A percentile compares a stretch with the other conserved stretches of the same genome.
phyloP scores from a whole-genome alignment of 2,888 invertebrate species.

The Athalia circularis region DNA sequence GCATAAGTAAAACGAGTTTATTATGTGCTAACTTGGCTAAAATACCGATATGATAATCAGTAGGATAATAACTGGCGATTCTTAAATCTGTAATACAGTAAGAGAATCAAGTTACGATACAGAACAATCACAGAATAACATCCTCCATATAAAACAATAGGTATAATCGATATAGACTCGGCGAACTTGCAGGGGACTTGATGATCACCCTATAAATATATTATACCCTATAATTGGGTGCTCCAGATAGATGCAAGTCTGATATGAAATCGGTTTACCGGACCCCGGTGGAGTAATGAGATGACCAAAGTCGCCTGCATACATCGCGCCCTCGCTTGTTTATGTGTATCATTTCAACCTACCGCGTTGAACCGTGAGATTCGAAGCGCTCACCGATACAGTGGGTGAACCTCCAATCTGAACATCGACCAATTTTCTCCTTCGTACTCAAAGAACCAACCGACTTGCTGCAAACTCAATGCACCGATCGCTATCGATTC shows the following conservation, averaged over 20 bases:
- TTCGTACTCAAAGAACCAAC: too few species aligned
- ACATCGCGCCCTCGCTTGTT: conserved; percentile 54
- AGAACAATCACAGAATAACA: not conserved
- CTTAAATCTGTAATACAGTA: not conserved
- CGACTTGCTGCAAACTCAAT: not conserved
- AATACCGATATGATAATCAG: not conserved
- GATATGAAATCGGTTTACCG: conserved; percentile 56
- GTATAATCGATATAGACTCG: conserved; percentile 4
- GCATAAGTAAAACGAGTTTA: too few species aligned
- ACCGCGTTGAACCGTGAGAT: conserved; percentile 46
- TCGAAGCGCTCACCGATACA: conserved; percentile 18
- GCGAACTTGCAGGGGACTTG: conserved; percentile 37
- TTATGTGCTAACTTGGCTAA: too few species aligned
- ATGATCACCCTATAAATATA: conserved; percentile 45
- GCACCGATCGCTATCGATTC: conserved; percentile 12
- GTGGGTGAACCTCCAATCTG: conserved; percentile 50
- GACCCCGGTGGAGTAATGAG: conserved; percentile 56
- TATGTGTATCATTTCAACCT: conserved; percentile 56
- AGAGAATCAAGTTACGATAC: not conserved
- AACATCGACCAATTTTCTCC: conserved; percentile 45
- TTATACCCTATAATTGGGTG: conserved; percentile 53
- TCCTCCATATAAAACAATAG: not conserved
- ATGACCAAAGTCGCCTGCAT: conserved; percentile 56
- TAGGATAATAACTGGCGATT: not conserved
- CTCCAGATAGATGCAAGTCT: conserved; percentile 58